Percentiles rank a stretch among this genome's conserved stretches.
phyloP scores from a whole-genome alignment of 1,140 invertebrate genomes.

The Tetramorium alpestre region DNA sequence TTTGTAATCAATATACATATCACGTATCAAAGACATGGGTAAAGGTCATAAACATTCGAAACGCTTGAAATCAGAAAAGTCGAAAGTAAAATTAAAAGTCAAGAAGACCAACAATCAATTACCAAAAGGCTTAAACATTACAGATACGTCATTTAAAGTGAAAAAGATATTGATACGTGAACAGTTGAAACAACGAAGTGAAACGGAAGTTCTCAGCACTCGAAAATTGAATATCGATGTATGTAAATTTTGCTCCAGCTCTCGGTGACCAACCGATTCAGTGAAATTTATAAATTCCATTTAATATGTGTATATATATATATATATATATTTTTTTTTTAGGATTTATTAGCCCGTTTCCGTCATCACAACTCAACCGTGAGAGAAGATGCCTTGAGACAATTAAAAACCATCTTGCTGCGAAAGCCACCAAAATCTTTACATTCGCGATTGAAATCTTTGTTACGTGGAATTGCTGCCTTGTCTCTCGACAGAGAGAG shows the following conservation, averaged over 20 bases:
- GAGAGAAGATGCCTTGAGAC: constrained; percentile 89
- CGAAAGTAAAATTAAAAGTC: constrained; percentile 91
- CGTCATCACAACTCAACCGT: constrained; percentile 92
- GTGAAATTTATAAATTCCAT: not conserved
- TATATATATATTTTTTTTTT: constrained; percentile 48
- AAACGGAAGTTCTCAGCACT: constrained; percentile 88
- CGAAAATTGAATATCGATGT: constrained; percentile 91
- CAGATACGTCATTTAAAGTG: constrained; percentile 94
- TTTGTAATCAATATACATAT: not conserved
- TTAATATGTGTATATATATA: constrained; percentile 2
- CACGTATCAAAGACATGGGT: constrained; percentile 80
- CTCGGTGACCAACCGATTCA: too few species aligned
- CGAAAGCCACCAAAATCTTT: constrained; percentile 86
- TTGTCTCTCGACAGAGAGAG: constrained; percentile 91
- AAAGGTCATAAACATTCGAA: constrained; percentile 88
- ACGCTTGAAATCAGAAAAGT: constrained; percentile 90
- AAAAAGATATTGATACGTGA: constrained; percentile 93
- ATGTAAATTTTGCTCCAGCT: constrained; percentile 58
- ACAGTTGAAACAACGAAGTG: constrained; percentile 89
- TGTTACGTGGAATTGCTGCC: constrained; percentile 89
- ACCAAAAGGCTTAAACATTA: constrained; percentile 93
- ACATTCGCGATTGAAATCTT: constrained; percentile 87
- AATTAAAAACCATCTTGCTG: constrained; percentile 90
- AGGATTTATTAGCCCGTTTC: constrained; percentile 91
- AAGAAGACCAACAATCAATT: constrained; percentile 87